phyloP scores from a whole-genome alignment of 2,888 invertebrate genomes.

The Drosophila borealis region DNA sequence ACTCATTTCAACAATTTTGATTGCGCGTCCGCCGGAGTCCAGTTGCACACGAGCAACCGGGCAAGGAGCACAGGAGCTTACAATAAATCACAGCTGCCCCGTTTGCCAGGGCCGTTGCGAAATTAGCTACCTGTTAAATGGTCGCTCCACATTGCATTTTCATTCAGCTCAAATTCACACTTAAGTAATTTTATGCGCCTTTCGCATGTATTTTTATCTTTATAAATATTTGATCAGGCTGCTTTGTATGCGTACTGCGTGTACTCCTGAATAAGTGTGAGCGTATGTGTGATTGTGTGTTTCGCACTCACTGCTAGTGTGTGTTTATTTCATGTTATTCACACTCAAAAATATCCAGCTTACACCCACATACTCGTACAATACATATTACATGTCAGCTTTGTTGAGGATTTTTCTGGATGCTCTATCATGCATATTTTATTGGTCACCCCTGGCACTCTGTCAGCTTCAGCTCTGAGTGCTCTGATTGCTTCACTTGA shows the following conservation, averaged over 20 bases:
- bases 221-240: conserved; percentile 61
- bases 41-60: neutral
- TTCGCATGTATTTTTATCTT: conserved; percentile 39
- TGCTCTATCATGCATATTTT: conserved; percentile 54
- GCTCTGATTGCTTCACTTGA: conserved; percentile 55
- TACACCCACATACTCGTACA: conserved; percentile 7
- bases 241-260: conserved; percentile 40
- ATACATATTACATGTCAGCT: conserved; percentile 61
- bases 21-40: conserved; percentile 4
- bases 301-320: neutral
- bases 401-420: conserved; percentile 51
- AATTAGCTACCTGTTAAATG: conserved; percentile 56
- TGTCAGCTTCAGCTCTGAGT: conserved; percentile 21
- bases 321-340: conserved; percentile 31
- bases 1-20: conserved; percentile 45
- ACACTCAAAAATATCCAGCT: conserved; percentile 20
- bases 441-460: conserved; percentile 19
- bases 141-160: conserved; percentile 32
- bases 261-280: conserved; percentile 6
- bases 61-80: conserved; percentile 11
- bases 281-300: conserved; percentile 12
- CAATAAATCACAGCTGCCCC: conserved; percentile 53
- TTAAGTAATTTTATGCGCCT: conserved; percentile 55
- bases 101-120: conserved; percentile 29
- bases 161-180: conserved; percentile 31